Base-by-base conservation (phyloP, 2,888 invertebrate genomes). In the Cantharis rufa region DNA sequence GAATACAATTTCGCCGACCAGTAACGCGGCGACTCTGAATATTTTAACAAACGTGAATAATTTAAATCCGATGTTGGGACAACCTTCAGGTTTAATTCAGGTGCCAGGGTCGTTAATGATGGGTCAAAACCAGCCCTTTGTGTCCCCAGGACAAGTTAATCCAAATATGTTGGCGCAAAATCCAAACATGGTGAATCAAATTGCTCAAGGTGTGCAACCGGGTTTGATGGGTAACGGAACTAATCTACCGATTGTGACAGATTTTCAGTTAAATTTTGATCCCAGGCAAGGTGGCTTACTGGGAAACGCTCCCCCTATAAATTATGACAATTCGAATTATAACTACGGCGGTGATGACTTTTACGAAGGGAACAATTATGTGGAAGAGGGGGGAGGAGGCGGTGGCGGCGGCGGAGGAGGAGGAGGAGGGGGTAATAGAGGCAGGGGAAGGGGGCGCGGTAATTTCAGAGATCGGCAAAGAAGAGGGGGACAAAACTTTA, bases 141-240 rank as follows among this genome's bases (percentile, higher is more conserved):
- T 89, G 24, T 87, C 90, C 62, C 89, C 88, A 3, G 32, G 32
- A 32, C 89, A 90, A 71, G 88, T 90, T 77, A 83, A 90, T 82
- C 92, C 92, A 0, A 91, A 92, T 0, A 84, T 92, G 27, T 86
- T 92, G 81, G 91, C 92, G 10, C 90, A 90, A 82, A 90, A 89
- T 83, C 78, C 80, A 5, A 82, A 82, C 71, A 88, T 81, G 86
- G 88, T 75, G 88, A 89, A 70, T 85, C 91, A 85, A 89, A 90
- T 76, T 88, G 81, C 81, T 28, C 83, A 83, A 62, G 80, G 82
- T 61, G 90, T 84, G 85, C 91, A 85, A 87, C 91, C 88, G 87
- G 90, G 86, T 86, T 88, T 87, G 87, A 88, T 87, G 86, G 91
- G 86, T 83, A 91, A 84, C 84, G 91, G 85, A 85, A 89, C 88